These are phyloP conservation scores for Morus bassanus DNA, from an alignment of 2,797 vertebrate genomes.

Conservation along the genomic window DNA sequence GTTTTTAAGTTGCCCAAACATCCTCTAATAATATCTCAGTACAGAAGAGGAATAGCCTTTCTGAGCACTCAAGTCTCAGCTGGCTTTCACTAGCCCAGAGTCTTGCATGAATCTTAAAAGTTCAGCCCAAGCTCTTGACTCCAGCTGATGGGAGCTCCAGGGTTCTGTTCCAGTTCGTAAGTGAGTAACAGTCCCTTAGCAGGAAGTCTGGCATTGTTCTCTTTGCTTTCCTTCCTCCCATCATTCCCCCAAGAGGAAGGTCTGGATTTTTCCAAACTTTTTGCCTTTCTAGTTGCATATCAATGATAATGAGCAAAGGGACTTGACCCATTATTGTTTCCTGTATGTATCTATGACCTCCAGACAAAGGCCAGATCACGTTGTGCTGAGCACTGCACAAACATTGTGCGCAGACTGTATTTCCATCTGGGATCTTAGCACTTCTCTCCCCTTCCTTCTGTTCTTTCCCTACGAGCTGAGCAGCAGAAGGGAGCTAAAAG, in stretches of 20 bases:
- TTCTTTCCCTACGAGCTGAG: neutral
- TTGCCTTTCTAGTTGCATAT: conserved; percentile 6
- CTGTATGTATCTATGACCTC: neutral
- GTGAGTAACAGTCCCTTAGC: conserved; percentile 14
- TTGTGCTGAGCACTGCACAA: neutral
- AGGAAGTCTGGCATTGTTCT: conserved; percentile 64
- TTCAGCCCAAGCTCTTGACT: neutral
- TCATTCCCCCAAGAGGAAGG: neutral
- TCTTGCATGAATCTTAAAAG: neutral
- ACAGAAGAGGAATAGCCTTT: neutral
- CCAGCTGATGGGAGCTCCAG: neutral
- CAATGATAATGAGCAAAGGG: neutral
- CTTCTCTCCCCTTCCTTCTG: neutral
- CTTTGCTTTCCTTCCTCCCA: conserved; percentile 23
- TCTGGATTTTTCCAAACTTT: conserved; percentile 31
- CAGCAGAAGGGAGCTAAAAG: neutral
- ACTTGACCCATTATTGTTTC: conserved; percentile 31
- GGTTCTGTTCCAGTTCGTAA: conserved; percentile 7
- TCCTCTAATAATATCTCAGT: neutral
- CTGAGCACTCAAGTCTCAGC: conserved; percentile 3
- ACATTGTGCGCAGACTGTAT: neutral
- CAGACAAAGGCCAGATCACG: neutral
- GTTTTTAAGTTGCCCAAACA: neutral
- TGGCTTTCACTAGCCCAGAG: neutral
- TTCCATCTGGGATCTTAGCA: neutral